A percentile compares a stretch with the other conserved stretches of the same genome.
phyloP scores from a whole-genome alignment of 64 coral and sea anemone genomes.

The Montipora foliosa region DNA sequence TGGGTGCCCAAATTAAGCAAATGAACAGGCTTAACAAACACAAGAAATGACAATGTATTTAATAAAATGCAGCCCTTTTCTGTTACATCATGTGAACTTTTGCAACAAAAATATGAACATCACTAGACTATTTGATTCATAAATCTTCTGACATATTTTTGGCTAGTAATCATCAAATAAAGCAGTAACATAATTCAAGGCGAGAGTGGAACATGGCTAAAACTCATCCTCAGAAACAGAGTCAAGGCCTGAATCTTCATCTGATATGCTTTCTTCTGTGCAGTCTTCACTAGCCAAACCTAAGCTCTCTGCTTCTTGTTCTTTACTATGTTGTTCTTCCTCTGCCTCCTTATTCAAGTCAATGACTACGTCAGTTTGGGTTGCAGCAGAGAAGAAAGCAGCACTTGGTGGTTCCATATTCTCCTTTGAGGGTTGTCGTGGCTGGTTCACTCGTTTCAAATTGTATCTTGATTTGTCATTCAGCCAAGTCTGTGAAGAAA shows the following conservation, averaged over 20 bases:
- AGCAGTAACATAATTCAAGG: not conserved
- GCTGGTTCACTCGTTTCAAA: conserved; percentile 22
- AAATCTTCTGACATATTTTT: conserved; percentile 4
- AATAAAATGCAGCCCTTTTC: not conserved
- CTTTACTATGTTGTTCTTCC: too few relatives aligned
- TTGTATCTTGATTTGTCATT: conserved; percentile 33
- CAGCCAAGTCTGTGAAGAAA: conserved; percentile 33
- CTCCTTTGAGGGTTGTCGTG: not conserved
- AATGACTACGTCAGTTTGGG: not conserved
- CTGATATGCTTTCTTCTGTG: not conserved
- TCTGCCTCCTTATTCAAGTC: not conserved
- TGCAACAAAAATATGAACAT: not conserved
- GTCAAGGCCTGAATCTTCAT: conserved; percentile 42
- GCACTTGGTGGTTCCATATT: not conserved
- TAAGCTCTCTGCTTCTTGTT: too few relatives aligned
- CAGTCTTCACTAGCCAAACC: too few relatives aligned
- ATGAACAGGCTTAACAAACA: not conserved
- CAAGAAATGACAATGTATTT: not conserved
- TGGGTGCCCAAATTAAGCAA: too few relatives aligned
- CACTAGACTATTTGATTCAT: not conserved
- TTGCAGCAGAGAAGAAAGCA: not conserved
- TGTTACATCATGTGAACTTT: not conserved
- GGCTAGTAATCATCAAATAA: not conserved
- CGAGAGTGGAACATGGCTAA: not conserved
- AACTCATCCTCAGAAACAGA: conserved; percentile 30